phyloP scores from a whole-genome alignment of 2,797 vertebrate species.

The Anabacerthia variegaticeps region DNA sequence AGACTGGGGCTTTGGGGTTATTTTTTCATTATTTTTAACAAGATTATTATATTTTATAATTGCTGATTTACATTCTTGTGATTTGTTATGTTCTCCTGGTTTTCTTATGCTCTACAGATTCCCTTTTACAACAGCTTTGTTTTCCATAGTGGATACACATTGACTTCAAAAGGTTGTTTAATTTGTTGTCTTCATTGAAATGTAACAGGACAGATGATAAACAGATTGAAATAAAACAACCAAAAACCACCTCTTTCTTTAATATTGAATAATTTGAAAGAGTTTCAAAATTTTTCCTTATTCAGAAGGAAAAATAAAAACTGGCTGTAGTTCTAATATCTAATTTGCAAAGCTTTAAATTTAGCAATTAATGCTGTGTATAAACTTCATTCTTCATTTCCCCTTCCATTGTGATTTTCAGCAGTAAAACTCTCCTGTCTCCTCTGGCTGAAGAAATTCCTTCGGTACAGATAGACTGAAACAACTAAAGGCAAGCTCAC shows the following conservation, averaged over 20 bases:
- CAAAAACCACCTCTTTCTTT: not conserved
- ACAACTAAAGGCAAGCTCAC: not conserved
- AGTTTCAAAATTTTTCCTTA: not conserved
- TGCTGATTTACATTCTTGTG: not conserved
- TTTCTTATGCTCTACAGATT: not conserved
- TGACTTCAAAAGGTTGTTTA: not conserved
- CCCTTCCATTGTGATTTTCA: not conserved
- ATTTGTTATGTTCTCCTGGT: not conserved
- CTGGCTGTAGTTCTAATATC: not conserved
- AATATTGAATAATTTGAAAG: not conserved
- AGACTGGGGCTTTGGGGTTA: rapidly evolving
- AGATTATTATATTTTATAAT: not conserved
- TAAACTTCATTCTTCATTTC: not conserved
- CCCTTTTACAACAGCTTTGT: not conserved
- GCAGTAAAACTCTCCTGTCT: not conserved
- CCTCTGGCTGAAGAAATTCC: not conserved
- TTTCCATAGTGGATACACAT: not conserved
- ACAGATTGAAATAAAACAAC: not conserved
- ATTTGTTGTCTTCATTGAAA: not conserved
- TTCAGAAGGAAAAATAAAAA: not conserved
- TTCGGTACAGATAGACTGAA: not conserved
- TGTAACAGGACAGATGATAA: not conserved
- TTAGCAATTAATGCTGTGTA: not conserved
- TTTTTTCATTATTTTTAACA: not conserved
- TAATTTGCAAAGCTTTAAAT: not conserved